Evolutionary conservation across 2,797 vertebrate species (phyloP).

Genomic region (Pipistrellus pygmaeus): DNA sequence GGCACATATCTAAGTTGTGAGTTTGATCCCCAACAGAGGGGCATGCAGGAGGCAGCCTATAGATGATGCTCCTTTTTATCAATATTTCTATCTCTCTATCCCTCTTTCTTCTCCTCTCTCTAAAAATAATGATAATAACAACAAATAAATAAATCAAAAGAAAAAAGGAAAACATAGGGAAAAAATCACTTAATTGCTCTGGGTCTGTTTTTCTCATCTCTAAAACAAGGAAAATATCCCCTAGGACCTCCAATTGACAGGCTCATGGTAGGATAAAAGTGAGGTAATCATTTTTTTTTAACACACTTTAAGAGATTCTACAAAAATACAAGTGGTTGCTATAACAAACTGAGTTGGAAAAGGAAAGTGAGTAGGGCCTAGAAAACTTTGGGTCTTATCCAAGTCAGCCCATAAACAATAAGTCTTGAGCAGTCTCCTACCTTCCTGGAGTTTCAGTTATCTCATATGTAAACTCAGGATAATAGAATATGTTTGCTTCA

Average conservation of each 20-base stretch:
- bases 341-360: constrained; percentile 40
- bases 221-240: not conserved
- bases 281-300: constrained; percentile 22
- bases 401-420: constrained; percentile 56
- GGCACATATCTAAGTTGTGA: too few species aligned
- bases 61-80: too few species aligned
- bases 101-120: too few species aligned
- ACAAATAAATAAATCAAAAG: too few species aligned
- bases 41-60: too few species aligned
- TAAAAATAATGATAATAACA: too few species aligned
- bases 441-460: constrained; percentile 33
- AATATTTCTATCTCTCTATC: too few species aligned
- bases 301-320: constrained; percentile 40
- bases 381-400: constrained; percentile 59
- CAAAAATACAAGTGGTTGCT: constrained; percentile 62
- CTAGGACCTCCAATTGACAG: not conserved
- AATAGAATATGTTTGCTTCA: constrained; percentile 68
- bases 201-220: constrained; percentile 1
- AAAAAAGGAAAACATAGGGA: not conserved
- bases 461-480: constrained; percentile 51
- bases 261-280: constrained; percentile 28
- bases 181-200: constrained; percentile 3
- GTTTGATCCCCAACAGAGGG: too few species aligned
- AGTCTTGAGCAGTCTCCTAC: constrained; percentile 59
- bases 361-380: not conserved